phyloP scores from a whole-genome alignment of 2,888 invertebrate genomes.

The Cryptus viduatorius region DNA sequence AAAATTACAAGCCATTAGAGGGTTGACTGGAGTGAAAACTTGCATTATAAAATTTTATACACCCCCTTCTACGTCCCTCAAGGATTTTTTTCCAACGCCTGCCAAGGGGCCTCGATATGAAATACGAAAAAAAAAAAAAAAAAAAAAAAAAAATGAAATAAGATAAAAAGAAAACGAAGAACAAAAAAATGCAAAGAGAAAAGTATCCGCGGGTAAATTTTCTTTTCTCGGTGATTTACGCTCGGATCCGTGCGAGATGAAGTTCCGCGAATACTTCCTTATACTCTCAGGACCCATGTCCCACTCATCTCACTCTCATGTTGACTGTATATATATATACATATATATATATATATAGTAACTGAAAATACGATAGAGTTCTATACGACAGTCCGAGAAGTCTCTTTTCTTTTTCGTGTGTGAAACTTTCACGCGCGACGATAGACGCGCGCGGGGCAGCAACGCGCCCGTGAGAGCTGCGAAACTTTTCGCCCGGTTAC shows the following conservation, averaged over 20 bases:
- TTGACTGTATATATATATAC: conserved; percentile 28
- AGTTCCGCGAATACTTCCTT: conserved; percentile 66
- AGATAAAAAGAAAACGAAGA: neutral
- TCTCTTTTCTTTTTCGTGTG: conserved; percentile 48
- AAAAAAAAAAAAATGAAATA: neutral
- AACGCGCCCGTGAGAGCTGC: conserved; percentile 59
- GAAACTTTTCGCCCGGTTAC: conserved; percentile 78
- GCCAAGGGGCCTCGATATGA: neutral
- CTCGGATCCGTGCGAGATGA: conserved; percentile 57
- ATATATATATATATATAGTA: conserved; percentile 40
- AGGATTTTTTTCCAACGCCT: neutral
- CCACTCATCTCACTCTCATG: conserved; percentile 32
- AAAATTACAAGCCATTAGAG: neutral
- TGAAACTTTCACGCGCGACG: conserved; percentile 45
- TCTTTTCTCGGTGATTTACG: conserved; percentile 66
- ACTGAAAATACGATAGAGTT: conserved; percentile 48
- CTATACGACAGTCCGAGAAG: conserved; percentile 51
- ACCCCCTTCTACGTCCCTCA: neutral
- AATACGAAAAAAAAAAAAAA: neutral
- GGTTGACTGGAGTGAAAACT: conserved; percentile 22
- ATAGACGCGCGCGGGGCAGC: neutral
- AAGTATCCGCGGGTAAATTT: conserved; percentile 53
- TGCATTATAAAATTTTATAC: conserved; percentile 1
- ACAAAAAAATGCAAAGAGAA: conserved; percentile 17
- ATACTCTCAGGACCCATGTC: conserved; percentile 59